Evolutionary conservation across 2,113 vertebrate species (phyloP).

Genomic region (Aspiorhynchus laticeps): DNA sequence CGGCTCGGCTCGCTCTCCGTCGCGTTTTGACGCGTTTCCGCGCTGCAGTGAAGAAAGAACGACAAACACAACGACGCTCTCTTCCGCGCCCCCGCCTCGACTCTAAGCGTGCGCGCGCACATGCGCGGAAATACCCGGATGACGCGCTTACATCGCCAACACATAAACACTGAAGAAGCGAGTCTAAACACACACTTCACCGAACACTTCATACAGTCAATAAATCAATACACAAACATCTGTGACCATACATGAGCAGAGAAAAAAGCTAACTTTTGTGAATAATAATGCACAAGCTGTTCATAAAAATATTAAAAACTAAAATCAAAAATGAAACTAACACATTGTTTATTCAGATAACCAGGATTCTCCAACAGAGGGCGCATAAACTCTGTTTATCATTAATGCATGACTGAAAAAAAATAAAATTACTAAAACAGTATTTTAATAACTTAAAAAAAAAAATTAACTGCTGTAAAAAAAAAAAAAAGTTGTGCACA

Average conservation of each 20-base stretch:
- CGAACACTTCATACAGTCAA: too few species aligned
- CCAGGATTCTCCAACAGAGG: neutral
- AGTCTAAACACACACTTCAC: too few species aligned
- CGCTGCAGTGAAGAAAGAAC: neutral
- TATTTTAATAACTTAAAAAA: neutral
- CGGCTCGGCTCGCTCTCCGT: neutral
- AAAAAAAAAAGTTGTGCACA: too few species aligned
- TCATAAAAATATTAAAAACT: neutral
- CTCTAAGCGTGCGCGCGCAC: neutral
- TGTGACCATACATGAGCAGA: too few species aligned
- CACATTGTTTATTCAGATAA: neutral
- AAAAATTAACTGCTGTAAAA: too few species aligned
- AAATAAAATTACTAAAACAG: too few species aligned
- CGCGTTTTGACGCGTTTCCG: neutral
- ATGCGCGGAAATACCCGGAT: constrained; percentile 39
- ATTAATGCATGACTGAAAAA: too few species aligned
- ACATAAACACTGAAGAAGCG: neutral
- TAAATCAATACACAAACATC: neutral
- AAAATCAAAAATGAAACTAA: neutral
- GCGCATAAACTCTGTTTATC: neutral
- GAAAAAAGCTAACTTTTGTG: too few species aligned
- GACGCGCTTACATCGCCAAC: constrained; percentile 2
- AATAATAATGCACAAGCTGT: neutral
- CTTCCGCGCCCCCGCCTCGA: neutral
- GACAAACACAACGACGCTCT: neutral